Evolutionary conservation across 2,888 invertebrate genomes (phyloP), one percentile per base, ranked within the genome.

Genomic region (Heliothis peltigera): DNA sequence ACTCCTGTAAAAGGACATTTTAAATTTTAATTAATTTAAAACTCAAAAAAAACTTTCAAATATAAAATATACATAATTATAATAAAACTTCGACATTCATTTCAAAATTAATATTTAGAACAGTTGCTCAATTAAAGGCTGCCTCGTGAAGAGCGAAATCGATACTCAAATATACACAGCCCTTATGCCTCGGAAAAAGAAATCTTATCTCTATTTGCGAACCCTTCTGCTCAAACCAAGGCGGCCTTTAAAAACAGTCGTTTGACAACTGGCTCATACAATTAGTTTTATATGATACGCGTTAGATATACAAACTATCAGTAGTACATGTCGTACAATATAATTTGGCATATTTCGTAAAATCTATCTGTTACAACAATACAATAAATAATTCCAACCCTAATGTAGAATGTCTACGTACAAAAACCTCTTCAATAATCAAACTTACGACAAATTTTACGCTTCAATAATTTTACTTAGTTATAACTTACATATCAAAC

Each of bases 351-450:
- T 80, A 75, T 64, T 66, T 53, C 60, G 58, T 71, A 68, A 60
- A 35, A 55, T 58, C 65, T 78, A 78, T 62, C 61, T 39, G 64
- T 67, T 70, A 80, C 60, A 80, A 74, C 70, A 74, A 66, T 76
- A 77, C 57, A 56, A 70, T 74, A 76, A 80, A 76, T 69, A 63
- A 32, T 79, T 70, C 76, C 69, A 71, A 82, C 43, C 52, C 71
- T 83, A 75, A 72, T 73, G 62, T 76, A 79, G 71, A 71, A 57
- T 75, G 5, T 64, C 82, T 83, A 83, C 80, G 76, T 82, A 83
- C 81, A 83, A 83, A 82, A 82, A 77, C 76, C 57, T 64, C 56
- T 60, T 53, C 54, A 64, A 52, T 72, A 54, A 70, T 70, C 60
- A 54, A 48, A 8, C 61, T 78, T 76, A 79, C 10, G 2, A 57